Base-by-base conservation (phyloP, 2,888 invertebrate genomes). In the Trichogramma dendrolimi region DNA sequence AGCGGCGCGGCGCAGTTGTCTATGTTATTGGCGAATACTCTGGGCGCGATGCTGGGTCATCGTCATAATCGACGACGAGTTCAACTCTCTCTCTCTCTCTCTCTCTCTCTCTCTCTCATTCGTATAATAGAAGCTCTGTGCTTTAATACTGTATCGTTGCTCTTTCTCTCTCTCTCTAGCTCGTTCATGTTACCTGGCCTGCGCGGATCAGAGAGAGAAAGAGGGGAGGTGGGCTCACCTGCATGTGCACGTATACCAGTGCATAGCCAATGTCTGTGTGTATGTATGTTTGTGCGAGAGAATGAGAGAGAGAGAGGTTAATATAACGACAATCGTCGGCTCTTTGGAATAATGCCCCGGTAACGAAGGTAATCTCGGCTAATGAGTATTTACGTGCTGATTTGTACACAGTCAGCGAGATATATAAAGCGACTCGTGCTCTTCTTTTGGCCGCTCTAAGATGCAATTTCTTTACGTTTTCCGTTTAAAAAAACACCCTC, bases 311-410 rank as follows among this genome's bases (percentile, higher is more conserved):
- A 14, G 14, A 14, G 14, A 46, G 41, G 41, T 43, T 38, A 60
- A 59, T 59, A 63, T 59, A 55, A 60, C 49, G 56, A 56, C 52
- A 56, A 63, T 62, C 58, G 53, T 49, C 52, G 43, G 59, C 44
- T 50, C 55, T n/a, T 14, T 52, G 63, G 62, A 65, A 67, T 68
- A 69, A 67, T 68, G 63, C 66, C 62, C 59, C 55, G 61, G 60
- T 70, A 69, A 70, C 64, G 68, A 68, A 68, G 64, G 62, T 70
- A 67, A 69, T 70, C 67, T 67, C 58, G 59, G 60, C 67, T 68
- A 69, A 70, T 62, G 67, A 69, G 67, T 65, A 67, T 65, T 66
- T 68, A 65, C 63, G 62, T 14, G 50, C 42, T 40, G 44, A 43
- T 51, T 59, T n/a, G 46, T 14, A 14, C 14, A 14, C 14, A 14